Conservation (phyloP, 1,140 invertebrate genomes). For the Liolophura sinensis region DNA sequence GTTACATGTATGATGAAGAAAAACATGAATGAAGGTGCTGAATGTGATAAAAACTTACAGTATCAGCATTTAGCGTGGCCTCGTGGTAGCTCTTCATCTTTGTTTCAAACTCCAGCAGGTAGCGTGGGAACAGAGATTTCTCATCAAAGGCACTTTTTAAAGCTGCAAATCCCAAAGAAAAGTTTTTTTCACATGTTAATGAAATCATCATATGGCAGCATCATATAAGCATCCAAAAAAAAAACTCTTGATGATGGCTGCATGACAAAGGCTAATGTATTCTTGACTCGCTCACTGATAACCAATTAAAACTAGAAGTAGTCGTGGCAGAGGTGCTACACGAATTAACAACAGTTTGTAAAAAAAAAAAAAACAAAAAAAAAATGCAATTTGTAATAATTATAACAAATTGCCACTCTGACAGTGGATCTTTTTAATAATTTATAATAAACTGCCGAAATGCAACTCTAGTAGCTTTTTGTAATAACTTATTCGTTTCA, state of each 20-base stretch:
- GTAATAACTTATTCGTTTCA: too few species aligned
- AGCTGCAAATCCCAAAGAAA: conserved; percentile 32
- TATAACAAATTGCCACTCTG: too few species aligned
- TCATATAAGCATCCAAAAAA: too few species aligned
- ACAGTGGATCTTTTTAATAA: too few species aligned
- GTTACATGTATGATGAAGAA: too few species aligned
- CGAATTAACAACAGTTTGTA: too few species aligned
- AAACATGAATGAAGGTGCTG: background rate
- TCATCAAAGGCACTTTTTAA: conserved; percentile 56
- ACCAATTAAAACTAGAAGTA: background rate
- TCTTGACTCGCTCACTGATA: background rate
- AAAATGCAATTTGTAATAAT: too few species aligned
- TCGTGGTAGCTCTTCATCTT: conserved; percentile 45
- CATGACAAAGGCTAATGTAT: background rate
- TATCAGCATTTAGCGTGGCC: conserved; percentile 11
- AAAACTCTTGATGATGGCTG: too few species aligned
- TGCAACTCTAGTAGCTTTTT: too few species aligned
- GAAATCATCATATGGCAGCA: background rate
- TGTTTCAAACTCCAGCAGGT: conserved; percentile 56
- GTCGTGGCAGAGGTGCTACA: too few species aligned
- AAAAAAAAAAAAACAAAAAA: too few species aligned
- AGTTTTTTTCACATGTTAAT: background rate
- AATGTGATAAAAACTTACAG: background rate
- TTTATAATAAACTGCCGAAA: too few species aligned
- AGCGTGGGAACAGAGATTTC: conserved; percentile 56